phyloP scores from a whole-genome alignment of 1,140 invertebrate species.

The Caenorhabditis brenneri region DNA sequence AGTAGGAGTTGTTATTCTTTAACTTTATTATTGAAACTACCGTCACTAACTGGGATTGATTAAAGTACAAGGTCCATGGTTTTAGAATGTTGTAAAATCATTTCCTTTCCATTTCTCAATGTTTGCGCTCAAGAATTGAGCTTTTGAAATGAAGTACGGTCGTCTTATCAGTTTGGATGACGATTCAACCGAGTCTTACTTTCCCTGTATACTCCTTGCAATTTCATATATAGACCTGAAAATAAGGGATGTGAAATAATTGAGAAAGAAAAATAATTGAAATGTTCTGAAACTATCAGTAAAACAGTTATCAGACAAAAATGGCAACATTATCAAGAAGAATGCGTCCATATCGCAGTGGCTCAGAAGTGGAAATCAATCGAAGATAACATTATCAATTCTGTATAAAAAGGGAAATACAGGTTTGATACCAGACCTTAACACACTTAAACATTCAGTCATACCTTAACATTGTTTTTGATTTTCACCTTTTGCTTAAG shows the following conservation, averaged over 20 bases:
- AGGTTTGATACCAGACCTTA: slow-evolving; percentile 20
- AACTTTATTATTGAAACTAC: background rate
- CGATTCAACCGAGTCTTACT: slow-evolving; percentile 2
- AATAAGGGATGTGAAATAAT: background rate
- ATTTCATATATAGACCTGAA: background rate
- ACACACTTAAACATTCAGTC: background rate
- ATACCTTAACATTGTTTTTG: background rate
- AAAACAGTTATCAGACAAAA: background rate
- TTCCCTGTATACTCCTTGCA: background rate
- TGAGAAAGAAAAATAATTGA: background rate
- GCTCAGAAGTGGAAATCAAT: slow-evolving; percentile 40
- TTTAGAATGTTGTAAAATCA: slow-evolving; percentile 7
- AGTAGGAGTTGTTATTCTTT: background rate
- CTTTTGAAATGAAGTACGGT: slow-evolving; percentile 32
- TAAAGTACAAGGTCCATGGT: background rate
- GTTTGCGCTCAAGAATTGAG: slow-evolving; percentile 14
- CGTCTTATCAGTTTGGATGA: slow-evolving; percentile 26
- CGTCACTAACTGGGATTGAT: background rate
- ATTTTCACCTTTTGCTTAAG: background rate
- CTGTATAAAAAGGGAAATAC: slow-evolving; percentile 34
- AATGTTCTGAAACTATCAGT: slow-evolving; percentile 35
- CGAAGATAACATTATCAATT: slow-evolving; percentile 42
- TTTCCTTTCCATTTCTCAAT: slow-evolving; percentile 7
- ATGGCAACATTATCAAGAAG: slow-evolving; percentile 31
- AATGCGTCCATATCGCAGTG: slow-evolving; percentile 20